Conservation (phyloP, 2,797 vertebrate species). For the Chaetophractus vellerosus region DNA sequence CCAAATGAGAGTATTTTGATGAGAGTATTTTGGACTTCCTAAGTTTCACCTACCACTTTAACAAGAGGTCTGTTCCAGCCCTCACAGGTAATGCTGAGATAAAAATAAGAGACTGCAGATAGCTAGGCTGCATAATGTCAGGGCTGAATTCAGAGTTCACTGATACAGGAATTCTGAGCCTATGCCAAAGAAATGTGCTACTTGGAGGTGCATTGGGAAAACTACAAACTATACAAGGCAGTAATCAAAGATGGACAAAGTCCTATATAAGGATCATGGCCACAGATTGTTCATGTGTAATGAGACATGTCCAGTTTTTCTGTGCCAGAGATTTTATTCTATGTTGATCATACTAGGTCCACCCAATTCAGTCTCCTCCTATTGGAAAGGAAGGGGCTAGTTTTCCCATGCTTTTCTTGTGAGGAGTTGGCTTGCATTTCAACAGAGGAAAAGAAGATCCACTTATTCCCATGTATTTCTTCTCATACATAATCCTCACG, state of each 20-base stretch:
- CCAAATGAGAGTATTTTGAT: background rate
- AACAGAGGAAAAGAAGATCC: background rate
- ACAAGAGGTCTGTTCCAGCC: background rate
- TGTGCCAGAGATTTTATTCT: background rate
- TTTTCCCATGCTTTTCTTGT: background rate
- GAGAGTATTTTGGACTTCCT: background rate
- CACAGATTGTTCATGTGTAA: background rate
- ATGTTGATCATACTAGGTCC: background rate
- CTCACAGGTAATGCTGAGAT: background rate
- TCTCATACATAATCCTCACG: background rate
- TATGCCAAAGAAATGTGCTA: background rate
- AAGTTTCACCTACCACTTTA: background rate
- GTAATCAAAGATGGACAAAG: background rate
- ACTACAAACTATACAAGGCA: background rate
- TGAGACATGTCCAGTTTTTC: background rate
- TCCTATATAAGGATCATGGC: background rate
- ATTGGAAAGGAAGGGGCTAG: background rate
- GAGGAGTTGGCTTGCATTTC: background rate
- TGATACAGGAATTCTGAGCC: background rate
- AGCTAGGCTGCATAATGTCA: background rate
- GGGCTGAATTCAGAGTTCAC: background rate
- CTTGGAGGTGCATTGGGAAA: background rate
- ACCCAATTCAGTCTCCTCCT: constrained; percentile 12
- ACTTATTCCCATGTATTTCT: background rate
- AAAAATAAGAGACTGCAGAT: background rate